Evolutionary conservation across 1,140 invertebrate species (phyloP).

Genomic region (Pemphigus obesinymphae): DNA sequence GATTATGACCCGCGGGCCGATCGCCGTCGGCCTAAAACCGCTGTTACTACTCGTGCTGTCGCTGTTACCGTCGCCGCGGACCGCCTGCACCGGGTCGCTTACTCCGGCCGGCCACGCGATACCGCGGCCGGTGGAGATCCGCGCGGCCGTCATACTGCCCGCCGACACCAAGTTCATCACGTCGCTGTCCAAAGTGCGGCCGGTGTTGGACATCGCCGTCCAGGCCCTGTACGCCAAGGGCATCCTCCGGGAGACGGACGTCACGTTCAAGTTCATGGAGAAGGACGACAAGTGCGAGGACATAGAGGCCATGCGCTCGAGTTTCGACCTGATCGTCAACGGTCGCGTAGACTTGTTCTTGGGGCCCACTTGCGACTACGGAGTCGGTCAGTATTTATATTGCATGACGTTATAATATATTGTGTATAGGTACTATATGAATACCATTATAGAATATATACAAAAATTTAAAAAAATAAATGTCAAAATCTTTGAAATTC

Average conservation of each 20-base stretch:
- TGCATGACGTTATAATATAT: too few relatives aligned
- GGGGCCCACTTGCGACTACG: constrained; percentile 70
- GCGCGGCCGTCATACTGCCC: constrained; percentile 57
- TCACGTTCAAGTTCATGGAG: constrained; percentile 55
- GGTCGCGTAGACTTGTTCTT: constrained; percentile 62
- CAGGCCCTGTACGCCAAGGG: constrained; percentile 52
- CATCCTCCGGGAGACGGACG: constrained; percentile 56
- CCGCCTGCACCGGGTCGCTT: background rate
- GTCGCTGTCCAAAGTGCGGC: constrained; percentile 54
- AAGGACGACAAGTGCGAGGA: constrained; percentile 67
- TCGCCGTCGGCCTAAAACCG: background rate
- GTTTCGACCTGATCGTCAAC: constrained; percentile 60
- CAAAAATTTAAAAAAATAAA: too few relatives aligned
- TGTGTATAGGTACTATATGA: too few relatives aligned
- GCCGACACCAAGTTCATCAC: constrained; percentile 53
- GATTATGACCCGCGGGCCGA: background rate
- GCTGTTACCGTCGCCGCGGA: too few relatives aligned
- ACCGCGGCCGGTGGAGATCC: constrained; percentile 49
- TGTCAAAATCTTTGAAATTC: too few relatives aligned
- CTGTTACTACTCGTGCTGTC: background rate
- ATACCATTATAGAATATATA: background rate
- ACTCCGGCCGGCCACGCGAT: background rate
- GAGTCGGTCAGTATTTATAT: constrained; percentile 59
- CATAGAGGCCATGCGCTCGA: constrained; percentile 61
- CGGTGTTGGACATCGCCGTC: constrained; percentile 58